Evolutionary conservation across 2,888 invertebrate species (phyloP).

Genomic region (Boloria selene): DNA sequence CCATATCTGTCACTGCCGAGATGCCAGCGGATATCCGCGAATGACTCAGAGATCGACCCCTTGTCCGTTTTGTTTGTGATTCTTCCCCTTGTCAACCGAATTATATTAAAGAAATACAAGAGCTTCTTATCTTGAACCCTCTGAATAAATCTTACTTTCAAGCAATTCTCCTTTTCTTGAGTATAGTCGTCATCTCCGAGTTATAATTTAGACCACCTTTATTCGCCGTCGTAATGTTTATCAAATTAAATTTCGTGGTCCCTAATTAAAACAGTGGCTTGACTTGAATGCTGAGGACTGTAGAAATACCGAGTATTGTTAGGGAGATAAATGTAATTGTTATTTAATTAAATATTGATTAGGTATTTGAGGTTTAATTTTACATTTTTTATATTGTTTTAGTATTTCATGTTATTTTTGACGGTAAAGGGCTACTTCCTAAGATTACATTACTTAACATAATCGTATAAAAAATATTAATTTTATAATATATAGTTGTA

Average conservation of each 20-base stretch:
- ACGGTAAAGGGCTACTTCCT: no score
- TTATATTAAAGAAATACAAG: slow-evolving; percentile 71
- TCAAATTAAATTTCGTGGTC: slow-evolving; percentile 41
- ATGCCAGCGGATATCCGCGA: slow-evolving; percentile 65
- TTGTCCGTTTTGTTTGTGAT: slow-evolving; percentile 58
- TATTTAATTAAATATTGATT: slow-evolving; percentile 10
- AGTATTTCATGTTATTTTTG: no score
- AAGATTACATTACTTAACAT: no score
- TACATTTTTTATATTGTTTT: not conserved
- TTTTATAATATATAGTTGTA: no score
- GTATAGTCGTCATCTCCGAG: slow-evolving; percentile 41
- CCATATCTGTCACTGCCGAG: slow-evolving; percentile 67
- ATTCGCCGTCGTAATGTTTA: slow-evolving; percentile 42
- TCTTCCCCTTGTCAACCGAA: slow-evolving; percentile 67
- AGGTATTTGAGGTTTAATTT: slow-evolving; percentile 3
- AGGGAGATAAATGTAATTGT: slow-evolving; percentile 1
- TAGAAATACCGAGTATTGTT: slow-evolving; percentile 13
- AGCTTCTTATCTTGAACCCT: slow-evolving; percentile 63
- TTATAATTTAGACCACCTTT: slow-evolving; percentile 41
- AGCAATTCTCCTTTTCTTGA: slow-evolving; percentile 46
- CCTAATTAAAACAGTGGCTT: slow-evolving; percentile 41
- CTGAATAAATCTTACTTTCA: slow-evolving; percentile 68
- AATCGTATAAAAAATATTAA: no score
- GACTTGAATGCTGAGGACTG: slow-evolving; percentile 19
- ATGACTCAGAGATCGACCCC: slow-evolving; percentile 66